phyloP scores from a whole-genome alignment of 2,797 vertebrate species.

The Chaenodraco wilsoni region DNA sequence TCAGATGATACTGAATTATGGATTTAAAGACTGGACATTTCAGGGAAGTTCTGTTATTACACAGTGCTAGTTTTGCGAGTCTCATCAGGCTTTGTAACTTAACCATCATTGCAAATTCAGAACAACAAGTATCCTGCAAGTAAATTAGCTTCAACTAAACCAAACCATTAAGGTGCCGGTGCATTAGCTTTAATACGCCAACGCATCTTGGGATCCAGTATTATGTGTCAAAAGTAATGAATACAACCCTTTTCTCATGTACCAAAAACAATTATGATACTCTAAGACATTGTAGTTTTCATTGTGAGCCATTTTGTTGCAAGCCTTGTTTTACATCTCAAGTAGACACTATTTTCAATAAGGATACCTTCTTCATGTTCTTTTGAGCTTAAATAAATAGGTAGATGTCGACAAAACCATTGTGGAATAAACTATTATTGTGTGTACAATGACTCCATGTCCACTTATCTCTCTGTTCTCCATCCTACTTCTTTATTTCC shows the following conservation, averaged over 20 bases:
- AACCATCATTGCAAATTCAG: not conserved
- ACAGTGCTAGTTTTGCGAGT: not conserved
- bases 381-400: too few species aligned
- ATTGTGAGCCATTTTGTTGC: too few species aligned
- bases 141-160: too few species aligned
- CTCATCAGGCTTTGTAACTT: not conserved
- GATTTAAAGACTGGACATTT: conserved; percentile 11
- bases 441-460: not conserved
- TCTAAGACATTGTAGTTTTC: too few species aligned
- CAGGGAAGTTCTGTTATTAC: not conserved
- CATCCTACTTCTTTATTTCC: not conserved
- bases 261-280: not conserved
- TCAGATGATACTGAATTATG: conserved; percentile 41
- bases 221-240: too few species aligned
- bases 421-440: not conserved
- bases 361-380: too few species aligned
- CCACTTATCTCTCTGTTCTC: conserved; percentile 1
- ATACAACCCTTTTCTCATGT: not conserved
- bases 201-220: too few species aligned
- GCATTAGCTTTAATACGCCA: too few species aligned
- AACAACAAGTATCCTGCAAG: too few species aligned
- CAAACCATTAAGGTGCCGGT: too few species aligned
- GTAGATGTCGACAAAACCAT: not conserved
- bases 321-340: too few species aligned
- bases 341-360: too few species aligned